These are phyloP conservation scores for Delphinus delphis DNA, from an alignment of 2,113 vertebrate species.

Conservation along the genomic window DNA sequence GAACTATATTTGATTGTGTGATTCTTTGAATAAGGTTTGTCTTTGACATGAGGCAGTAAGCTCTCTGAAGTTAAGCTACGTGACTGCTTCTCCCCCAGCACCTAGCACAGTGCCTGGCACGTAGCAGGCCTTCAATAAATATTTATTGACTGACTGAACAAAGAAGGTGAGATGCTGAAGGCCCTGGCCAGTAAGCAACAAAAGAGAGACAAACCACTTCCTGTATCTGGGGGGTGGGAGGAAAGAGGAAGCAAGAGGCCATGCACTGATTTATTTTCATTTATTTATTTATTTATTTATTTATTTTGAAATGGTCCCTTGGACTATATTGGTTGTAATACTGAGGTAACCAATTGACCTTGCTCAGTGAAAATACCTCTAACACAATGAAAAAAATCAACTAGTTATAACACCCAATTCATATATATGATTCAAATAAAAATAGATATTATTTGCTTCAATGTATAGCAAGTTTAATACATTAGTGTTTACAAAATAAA, in stretches of 20 bases:
- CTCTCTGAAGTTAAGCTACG: not conserved
- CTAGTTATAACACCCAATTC: conserved; percentile 78
- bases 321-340: conserved; percentile 59
- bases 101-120: not conserved
- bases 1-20: not conserved
- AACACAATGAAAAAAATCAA: conserved; percentile 73
- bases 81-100: not conserved
- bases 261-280: no score
- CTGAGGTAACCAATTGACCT: conserved; percentile 75
- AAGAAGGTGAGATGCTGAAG: not conserved
- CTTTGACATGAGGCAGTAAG: not conserved
- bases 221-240: not conserved
- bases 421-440: conserved; percentile 85
- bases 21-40: not conserved
- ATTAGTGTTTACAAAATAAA: conserved; percentile 97
- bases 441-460: conserved; percentile 92
- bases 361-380: conserved; percentile 76
- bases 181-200: not conserved
- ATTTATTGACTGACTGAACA: not conserved
- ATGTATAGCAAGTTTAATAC: conserved; percentile 98
- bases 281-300: no score
- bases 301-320: no score
- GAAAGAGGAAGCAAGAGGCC: not conserved
- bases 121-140: not conserved
- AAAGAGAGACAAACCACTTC: not conserved